Percentiles rank a stretch among this genome's conserved stretches.
Conservation (phyloP, 2,113 vertebrate species). For the Gila orcuttii region DNA sequence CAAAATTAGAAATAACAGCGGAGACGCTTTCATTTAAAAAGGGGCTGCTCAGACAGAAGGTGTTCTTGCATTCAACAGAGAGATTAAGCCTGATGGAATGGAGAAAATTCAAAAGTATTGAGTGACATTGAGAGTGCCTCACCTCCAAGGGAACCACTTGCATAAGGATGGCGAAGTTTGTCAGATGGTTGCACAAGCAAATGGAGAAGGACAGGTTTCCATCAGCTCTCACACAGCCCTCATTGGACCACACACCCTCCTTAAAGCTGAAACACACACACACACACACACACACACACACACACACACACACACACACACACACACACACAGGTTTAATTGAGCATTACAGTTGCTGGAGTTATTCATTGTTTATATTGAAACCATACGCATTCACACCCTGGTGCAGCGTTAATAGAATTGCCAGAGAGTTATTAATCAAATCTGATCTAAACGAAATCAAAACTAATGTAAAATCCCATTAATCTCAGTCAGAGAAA, state of each 20-base stretch:
- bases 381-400: conserved; percentile 24
- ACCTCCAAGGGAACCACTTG: conserved; percentile 96
- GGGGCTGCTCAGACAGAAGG: not conserved
- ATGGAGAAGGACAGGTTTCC: conserved; percentile 86
- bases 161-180: conserved; percentile 98
- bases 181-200: conserved; percentile 94
- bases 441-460: conserved; percentile 31
- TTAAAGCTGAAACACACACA: conserved; percentile 76
- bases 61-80: not conserved
- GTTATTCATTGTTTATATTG: conserved; percentile 7
- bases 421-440: conserved; percentile 19
- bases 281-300: too few relatives aligned
- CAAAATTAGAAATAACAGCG: not conserved
- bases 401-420: not conserved
- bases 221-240: conserved; percentile 82
- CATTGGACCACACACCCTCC: conserved; percentile 86
- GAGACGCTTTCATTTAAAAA: not conserved
- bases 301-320: too few relatives aligned
- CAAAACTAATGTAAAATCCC: conserved; percentile 31
- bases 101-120: not conserved
- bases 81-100: not conserved
- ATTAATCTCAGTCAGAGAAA: not conserved
- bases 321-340: not conserved
- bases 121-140: conserved; percentile 54
- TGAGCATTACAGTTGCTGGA: conserved; percentile 18